Base-by-base conservation (phyloP, 2,797 vertebrate genomes). In the Parauchenoglanis ngamensis region DNA sequence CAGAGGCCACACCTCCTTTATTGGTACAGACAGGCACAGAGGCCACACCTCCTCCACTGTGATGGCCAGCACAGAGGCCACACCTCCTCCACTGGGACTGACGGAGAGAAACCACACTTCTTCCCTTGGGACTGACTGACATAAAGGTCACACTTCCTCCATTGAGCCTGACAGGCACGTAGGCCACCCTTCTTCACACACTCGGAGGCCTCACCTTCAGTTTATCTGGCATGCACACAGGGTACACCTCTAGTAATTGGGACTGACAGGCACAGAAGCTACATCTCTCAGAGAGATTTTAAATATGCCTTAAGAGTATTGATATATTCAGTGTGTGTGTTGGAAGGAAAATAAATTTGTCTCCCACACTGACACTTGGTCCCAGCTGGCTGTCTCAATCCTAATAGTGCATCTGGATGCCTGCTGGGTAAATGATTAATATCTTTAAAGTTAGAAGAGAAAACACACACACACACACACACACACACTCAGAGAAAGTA, bases 401-500 rank as follows among this genome's bases (percentile, higher is more conserved):
- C 19, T 23, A 31, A 67, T 70, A 25, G 54, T 35, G 65, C 54
- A 35, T 67, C 44, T 80, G 65, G 35, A 87, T 52, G 40, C 44
- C 79, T 73, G 80, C 40, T 54, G 56, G 68, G 3, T 83, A 82
- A 52, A 82, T 49, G 28, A 87, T 54, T 54, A 65, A 83, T 83
- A 31, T 76, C n/a, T 44, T 49, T 63, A 23, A 65, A 1, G 15
- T 73, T 25, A 61, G 25, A 85, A 73, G 49, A 80, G 46, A 19
- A 6, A 17, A 19, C 49, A 59, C 25, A 35, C 21, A 57, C 2
- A 1, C 57, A 44, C 46, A 44, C 46, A 57, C 4, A 2, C 57
- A 44, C 46, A 46, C 67, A 67, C 44, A n/a, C 35, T 23, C 31
- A 25, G 31, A 40, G 80, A 67, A 52, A 82, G 25, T 63, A 81